A percentile compares a stretch with the other conserved stretches of the same genome.
Conservation (phyloP, 1,140 invertebrate genomes). For the Pentalonia nigronervosa region DNA sequence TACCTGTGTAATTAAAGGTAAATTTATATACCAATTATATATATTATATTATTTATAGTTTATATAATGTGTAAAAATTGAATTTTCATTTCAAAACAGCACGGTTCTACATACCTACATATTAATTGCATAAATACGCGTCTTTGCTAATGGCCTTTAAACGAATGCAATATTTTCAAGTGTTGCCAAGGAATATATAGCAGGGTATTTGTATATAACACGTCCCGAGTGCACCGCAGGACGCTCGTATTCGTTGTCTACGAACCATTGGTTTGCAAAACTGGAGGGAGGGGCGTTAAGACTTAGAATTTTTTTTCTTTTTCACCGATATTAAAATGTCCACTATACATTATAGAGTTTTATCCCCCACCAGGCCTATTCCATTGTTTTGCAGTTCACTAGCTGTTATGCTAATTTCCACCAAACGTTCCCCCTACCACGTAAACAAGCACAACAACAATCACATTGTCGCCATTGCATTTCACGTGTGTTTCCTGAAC, state of each 20-base stretch:
- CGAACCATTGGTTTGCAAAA: conserved; percentile 15
- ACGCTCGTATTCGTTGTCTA: background rate
- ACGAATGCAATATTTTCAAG: conserved; percentile 17
- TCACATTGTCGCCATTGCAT: conserved; percentile 36
- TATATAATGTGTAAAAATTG: background rate
- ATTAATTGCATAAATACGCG: background rate
- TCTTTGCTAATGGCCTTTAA: conserved; percentile 26
- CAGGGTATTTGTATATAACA: background rate
- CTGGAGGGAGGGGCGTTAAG: conserved; percentile 10
- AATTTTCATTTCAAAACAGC: background rate
- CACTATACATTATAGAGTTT: background rate
- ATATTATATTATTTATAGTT: background rate
- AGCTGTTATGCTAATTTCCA: conserved; percentile 29
- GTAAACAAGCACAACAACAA: background rate
- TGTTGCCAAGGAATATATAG: background rate
- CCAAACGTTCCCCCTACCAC: background rate
- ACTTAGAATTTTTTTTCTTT: background rate
- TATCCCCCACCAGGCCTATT: background rate
- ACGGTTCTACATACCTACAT: background rate
- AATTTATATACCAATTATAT: too few relatives aligned
- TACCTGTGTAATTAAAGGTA: background rate
- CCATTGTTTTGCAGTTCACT: background rate
- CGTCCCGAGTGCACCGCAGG: background rate
- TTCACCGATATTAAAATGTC: conserved; percentile 17
- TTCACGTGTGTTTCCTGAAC: conserved; percentile 35